These are phyloP conservation scores for Peromyscus attwateri DNA, from an alignment of 2,797 vertebrate genomes.

Conservation along the genomic window DNA sequence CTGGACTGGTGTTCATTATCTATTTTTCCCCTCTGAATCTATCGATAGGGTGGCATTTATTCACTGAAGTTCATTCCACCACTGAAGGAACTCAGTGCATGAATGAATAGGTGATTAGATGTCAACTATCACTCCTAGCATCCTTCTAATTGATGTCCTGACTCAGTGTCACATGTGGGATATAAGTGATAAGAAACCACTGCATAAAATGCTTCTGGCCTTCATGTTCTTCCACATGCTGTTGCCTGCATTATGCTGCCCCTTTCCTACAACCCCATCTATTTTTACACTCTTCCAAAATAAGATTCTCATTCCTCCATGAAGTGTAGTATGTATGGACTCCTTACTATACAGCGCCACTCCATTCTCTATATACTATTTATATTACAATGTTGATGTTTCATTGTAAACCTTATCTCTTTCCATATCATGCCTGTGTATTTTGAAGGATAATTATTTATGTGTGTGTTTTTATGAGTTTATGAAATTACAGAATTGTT, in stretches of 20 bases:
- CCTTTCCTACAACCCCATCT: not conserved
- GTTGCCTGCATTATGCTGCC: not conserved
- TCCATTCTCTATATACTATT: not conserved
- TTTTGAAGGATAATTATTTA: not conserved
- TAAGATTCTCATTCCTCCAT: not conserved
- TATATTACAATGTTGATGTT: not conserved
- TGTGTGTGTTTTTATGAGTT: not conserved
- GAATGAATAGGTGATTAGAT: not conserved
- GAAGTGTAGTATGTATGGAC: not conserved
- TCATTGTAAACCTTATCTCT: not conserved
- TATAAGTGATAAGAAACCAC: not conserved
- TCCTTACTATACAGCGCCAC: accelerated
- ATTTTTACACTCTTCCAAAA: not conserved
- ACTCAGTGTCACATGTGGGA: not conserved
- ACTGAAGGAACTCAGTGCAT: not conserved
- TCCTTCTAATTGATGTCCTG: not conserved
- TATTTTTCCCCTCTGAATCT: not conserved
- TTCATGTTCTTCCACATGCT: not conserved
- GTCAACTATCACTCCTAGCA: not conserved
- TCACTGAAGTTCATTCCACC: not conserved
- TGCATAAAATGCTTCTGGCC: not conserved
- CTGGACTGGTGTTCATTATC: not conserved
- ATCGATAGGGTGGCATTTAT: not conserved
- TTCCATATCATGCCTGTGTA: not conserved
- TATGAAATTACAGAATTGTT: not conserved